Conservation (phyloP, 2,888 invertebrate species). For the Ophion ventricosus region DNA sequence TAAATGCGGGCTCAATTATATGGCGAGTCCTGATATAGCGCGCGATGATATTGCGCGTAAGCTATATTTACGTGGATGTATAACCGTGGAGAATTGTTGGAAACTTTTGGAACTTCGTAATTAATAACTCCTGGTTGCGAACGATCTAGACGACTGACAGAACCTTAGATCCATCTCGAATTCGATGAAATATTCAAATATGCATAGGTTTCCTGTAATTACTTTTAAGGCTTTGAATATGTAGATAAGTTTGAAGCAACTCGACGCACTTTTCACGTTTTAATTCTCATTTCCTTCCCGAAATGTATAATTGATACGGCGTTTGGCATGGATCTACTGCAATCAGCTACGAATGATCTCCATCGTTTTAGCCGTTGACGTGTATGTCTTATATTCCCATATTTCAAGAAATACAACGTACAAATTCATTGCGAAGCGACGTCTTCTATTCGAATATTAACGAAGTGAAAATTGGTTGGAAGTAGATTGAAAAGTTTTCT, state of each 20-base stretch:
- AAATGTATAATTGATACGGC: background rate
- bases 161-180: background rate
- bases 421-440: no score
- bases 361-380: no score
- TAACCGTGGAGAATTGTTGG: constrained; percentile 10
- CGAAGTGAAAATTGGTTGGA: no score
- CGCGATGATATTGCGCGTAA: background rate
- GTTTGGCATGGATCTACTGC: background rate
- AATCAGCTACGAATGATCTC: background rate
- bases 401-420: no score
- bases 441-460: no score
- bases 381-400: no score
- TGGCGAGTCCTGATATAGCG: background rate
- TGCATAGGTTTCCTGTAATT: constrained; percentile 47
- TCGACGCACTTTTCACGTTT: background rate
- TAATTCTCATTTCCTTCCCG: background rate
- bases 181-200: constrained; percentile 48
- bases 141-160: background rate
- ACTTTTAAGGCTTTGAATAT: constrained; percentile 47
- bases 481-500: no score
- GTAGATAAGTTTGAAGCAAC: background rate
- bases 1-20: background rate
- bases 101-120: constrained; percentile 4
- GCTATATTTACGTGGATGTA: background rate
- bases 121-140: background rate